Base-by-base conservation (phyloP, 2,113 vertebrate species). In the Brachypodius melanocephalos region DNA sequence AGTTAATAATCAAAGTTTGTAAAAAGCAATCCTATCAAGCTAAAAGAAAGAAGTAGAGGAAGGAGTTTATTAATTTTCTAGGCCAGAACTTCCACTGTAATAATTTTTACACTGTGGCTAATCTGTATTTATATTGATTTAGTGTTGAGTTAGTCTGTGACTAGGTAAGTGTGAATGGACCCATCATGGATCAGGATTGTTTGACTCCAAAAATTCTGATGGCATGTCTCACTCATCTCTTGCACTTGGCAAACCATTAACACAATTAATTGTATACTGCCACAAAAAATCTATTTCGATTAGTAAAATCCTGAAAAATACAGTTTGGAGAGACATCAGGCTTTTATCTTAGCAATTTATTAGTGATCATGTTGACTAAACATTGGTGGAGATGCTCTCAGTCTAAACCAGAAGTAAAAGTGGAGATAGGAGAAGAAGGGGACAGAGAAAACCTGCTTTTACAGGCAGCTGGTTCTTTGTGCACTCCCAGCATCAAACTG, bases 401-500 rank as follows among this genome's bases (percentile, higher is more conserved):
- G 21, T 73, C 40, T 32, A 72, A 84, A 45, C 26, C 14, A 84
- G 40, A 54, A 46, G 4, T 38, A 36, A 38, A 72, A 63, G 36
- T 62, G n/a, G 32, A 45, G 9, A 26, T 28, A 17, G 26, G 67
- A 45, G 32, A 62, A 36, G 8, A 28, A 55, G 42, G 13, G 13
- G 10, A 36, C 18, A 54, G 34, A 40, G 34, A 46, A 51, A n/a
- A 28, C 5, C 14, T 45, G 11, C 51, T 72, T 31, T 26, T 45
- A 62, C 67, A 62, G n/a, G 29, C 15, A 43, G 9, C 22, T 61
- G 40, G 9, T 49, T 65, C 16, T 59, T 68, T 7, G 15, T 5
- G 3, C 6, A 8, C 43, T 55, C 40, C 40, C 40, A 54, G 0
- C 12, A 38, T 28, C 58, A 38, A 12, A 63, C 5, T 0, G 0